A percentile compares a stretch with the other conserved stretches of the same genome.
These are phyloP conservation scores for Apostichopus japonicus DNA, from an alignment of 35 echinoderm and acorn worm species.

Conservation along the genomic window DNA sequence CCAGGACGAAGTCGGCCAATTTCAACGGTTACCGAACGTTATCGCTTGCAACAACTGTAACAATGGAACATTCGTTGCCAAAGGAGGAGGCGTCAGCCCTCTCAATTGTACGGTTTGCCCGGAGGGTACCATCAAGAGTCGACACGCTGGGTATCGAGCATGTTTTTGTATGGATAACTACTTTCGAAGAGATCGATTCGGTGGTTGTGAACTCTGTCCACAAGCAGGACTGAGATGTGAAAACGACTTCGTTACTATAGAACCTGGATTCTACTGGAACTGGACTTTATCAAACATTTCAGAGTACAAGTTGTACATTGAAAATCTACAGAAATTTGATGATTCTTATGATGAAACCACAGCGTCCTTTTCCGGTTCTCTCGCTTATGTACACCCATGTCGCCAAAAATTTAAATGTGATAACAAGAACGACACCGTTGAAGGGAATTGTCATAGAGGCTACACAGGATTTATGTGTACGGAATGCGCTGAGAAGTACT, in stretches of 20 bases:
- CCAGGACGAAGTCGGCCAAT: background rate
- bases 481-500: background rate
- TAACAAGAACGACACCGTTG: background rate
- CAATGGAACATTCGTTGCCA: background rate
- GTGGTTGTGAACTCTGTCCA: background rate
- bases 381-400: too few relatives aligned
- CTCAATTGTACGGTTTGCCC: background rate
- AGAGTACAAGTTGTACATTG: background rate
- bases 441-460: background rate
- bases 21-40: background rate
- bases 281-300: background rate
- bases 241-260: background rate
- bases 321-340: background rate
- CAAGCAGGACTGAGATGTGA: background rate
- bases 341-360: background rate
- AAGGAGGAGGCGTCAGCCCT: background rate
- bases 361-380: too few relatives aligned
- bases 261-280: background rate
- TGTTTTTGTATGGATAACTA: background rate
- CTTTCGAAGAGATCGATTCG: background rate
- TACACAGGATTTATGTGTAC: background rate
- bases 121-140: background rate
- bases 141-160: constrained; percentile 1
- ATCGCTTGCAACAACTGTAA: background rate
- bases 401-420: background rate